A percentile compares a stretch with the other conserved stretches of the same genome.
Evolutionary conservation across 2,888 invertebrate genomes (phyloP).

Genomic region (Tachina grossa): DNA sequence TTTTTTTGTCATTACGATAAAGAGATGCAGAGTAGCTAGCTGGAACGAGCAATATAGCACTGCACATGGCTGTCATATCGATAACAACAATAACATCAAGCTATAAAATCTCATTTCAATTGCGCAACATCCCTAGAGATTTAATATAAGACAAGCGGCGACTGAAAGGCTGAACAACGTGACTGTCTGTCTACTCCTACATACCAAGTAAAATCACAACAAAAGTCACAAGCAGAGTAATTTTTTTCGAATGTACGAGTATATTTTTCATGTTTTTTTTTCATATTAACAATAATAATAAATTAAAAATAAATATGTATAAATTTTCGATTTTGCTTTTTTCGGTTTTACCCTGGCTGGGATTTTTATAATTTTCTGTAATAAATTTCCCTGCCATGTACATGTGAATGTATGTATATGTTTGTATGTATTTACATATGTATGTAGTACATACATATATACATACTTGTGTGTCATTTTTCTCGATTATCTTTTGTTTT

Average conservation of each 20-base stretch:
- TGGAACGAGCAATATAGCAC: background rate
- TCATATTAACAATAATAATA: slow-evolving; percentile 24
- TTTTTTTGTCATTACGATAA: slow-evolving; percentile 9
- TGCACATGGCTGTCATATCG: slow-evolving; percentile 53
- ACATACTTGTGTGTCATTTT: background rate
- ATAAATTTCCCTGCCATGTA: slow-evolving; percentile 5
- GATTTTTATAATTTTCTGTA: slow-evolving; percentile 6
- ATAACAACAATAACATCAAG: slow-evolving; percentile 16
- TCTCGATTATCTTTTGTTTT: slow-evolving; percentile 40
- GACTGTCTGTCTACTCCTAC: slow-evolving; percentile 40
- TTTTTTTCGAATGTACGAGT: background rate
- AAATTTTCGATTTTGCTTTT: background rate
- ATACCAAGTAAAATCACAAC: slow-evolving; percentile 32
- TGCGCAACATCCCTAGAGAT: slow-evolving; percentile 65
- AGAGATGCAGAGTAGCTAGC: slow-evolving; percentile 1
- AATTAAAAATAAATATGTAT: background rate
- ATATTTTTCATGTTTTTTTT: background rate
- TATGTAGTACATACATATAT: background rate
- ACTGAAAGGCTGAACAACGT: slow-evolving; percentile 26
- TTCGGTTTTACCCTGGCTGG: background rate
- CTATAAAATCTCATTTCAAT: slow-evolving; percentile 60
- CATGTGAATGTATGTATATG: background rate
- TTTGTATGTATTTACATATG: background rate
- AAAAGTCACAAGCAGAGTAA: slow-evolving; percentile 9
- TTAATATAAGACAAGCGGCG: slow-evolving; percentile 16